Conservation (phyloP, 1,140 invertebrate genomes). For the Nomia melanderi region DNA sequence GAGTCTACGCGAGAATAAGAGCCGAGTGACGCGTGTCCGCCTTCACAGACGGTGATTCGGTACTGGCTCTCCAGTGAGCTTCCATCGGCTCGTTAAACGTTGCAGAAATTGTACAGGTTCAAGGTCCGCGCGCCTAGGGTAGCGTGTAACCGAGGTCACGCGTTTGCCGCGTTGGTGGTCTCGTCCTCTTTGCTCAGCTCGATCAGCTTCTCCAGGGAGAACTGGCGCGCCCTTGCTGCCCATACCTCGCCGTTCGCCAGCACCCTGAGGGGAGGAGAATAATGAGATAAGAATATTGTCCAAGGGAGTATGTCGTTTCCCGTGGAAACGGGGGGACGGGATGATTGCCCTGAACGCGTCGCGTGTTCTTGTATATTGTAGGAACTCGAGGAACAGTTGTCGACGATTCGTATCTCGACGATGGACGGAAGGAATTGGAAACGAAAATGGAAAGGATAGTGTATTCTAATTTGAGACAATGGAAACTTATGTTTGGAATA, state of each 20-base stretch:
- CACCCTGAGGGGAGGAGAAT: conserved; percentile 70
- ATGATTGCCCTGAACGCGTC: no score
- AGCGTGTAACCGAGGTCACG: conserved; percentile 67
- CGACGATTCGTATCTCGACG: no score
- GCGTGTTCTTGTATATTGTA: no score
- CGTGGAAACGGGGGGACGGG: no score
- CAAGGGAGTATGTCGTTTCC: no score
- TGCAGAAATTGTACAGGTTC: conserved; percentile 59
- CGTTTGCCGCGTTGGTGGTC: conserved; percentile 57
- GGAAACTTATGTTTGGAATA: no score
- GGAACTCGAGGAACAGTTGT: no score
- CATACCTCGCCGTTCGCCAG: conserved; percentile 75
- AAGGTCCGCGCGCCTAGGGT: conserved; percentile 50
- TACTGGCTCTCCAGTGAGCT: conserved; percentile 5
- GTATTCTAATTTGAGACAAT: no score
- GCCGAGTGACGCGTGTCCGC: background rate
- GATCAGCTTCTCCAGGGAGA: conserved; percentile 64
- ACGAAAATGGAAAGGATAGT: no score
- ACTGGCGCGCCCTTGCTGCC: conserved; percentile 74
- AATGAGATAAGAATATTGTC: no score
- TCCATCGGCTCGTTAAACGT: conserved; percentile 23
- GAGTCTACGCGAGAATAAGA: background rate
- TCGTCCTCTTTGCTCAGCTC: conserved; percentile 58
- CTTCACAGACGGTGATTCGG: conserved; percentile 8
- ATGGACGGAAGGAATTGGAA: no score